Percentiles rank a stretch among this genome's conserved stretches.
Conservation (phyloP, 2,888 invertebrate genomes). For the Endotricha flammealis region DNA sequence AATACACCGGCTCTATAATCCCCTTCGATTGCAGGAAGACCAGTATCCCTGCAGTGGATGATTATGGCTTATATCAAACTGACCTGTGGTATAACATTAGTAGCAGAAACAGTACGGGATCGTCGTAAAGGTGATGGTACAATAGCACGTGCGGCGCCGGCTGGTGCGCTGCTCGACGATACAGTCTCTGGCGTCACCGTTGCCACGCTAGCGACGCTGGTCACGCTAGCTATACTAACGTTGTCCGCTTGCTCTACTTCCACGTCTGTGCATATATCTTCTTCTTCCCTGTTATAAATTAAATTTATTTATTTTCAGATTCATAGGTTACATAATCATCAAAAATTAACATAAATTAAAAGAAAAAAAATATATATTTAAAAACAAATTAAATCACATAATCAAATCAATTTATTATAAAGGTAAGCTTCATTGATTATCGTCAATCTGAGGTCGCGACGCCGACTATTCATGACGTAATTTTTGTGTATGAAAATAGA, state of each 20-base stretch:
- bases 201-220: slow-evolving; percentile 51
- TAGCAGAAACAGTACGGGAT: slow-evolving; percentile 57
- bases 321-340: too few relatives aligned
- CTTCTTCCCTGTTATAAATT: slow-evolving; percentile 36
- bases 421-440: too few relatives aligned
- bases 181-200: slow-evolving; percentile 62
- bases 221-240: slow-evolving; percentile 45
- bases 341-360: too few relatives aligned
- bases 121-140: slow-evolving; percentile 54
- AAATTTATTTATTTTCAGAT: slow-evolving; percentile 2
- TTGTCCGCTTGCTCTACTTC: slow-evolving; percentile 45
- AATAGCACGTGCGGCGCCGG: slow-evolving; percentile 30
- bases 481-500: too few relatives aligned
- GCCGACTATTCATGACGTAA: too few relatives aligned
- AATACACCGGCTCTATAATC: too few relatives aligned
- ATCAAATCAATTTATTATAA: too few relatives aligned
- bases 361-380: too few relatives aligned
- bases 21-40: too few relatives aligned
- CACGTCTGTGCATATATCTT: slow-evolving; percentile 42
- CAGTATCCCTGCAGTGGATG: too few relatives aligned
- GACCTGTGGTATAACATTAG: slow-evolving; percentile 40
- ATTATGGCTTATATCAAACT: slow-evolving; percentile 3
- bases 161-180: slow-evolving; percentile 61
- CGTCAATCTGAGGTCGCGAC: too few relatives aligned
- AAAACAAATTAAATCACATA: too few relatives aligned